Conservation (phyloP, 2,113 vertebrate species). For the Myodes glareolus region DNA sequence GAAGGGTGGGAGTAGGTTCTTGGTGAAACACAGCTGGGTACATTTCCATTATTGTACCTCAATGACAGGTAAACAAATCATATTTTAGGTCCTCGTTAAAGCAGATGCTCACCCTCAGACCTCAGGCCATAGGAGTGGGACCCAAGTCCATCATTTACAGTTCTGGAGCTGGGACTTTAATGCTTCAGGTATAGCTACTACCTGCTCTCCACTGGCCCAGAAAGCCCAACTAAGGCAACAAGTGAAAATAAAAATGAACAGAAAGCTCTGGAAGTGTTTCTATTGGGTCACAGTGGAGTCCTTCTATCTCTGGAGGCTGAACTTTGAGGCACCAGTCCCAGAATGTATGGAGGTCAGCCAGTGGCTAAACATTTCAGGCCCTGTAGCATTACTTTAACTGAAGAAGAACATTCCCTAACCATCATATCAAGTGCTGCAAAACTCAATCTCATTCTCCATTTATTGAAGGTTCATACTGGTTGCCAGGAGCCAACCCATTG, state of each 20-base stretch:
- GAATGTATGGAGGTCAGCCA: not conserved
- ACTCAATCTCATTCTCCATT: not conserved
- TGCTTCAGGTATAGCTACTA: not conserved
- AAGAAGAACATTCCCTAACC: not conserved
- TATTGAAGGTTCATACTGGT: not conserved
- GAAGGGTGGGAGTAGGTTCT: slow-evolving; percentile 88
- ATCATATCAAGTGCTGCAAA: not conserved
- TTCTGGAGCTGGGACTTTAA: not conserved
- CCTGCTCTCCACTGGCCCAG: not conserved
- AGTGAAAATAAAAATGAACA: not conserved
- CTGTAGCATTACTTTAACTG: not conserved
- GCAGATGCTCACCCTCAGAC: slow-evolving; percentile 77
- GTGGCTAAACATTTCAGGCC: not conserved
- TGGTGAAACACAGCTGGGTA: slow-evolving; percentile 93
- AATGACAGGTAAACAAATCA: slow-evolving; percentile 89
- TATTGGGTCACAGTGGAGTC: not conserved
- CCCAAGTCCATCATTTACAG: not conserved
- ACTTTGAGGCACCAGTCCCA: not conserved
- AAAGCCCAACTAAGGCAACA: not conserved
- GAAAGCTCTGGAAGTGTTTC: not conserved
- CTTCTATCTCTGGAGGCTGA: fast-evolving
- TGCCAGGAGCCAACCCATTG: not conserved
- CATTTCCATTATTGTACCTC: slow-evolving; percentile 92
- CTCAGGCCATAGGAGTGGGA: not conserved
- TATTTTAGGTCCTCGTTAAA: slow-evolving; percentile 92